These are phyloP conservation scores for Amiota communis DNA, from an alignment of 2,888 invertebrate genomes.

Conservation along the genomic window DNA sequence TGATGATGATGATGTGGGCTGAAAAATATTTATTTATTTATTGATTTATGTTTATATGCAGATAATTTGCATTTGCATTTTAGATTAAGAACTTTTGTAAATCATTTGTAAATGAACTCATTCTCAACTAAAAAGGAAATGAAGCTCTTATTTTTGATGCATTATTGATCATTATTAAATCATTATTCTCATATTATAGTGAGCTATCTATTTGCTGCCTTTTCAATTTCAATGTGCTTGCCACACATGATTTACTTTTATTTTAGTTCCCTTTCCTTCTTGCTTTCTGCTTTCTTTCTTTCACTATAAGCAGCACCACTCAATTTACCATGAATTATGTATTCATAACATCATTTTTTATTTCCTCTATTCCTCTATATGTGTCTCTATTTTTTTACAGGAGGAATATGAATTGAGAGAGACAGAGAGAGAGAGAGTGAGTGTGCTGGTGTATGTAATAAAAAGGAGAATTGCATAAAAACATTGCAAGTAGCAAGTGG, in stretches of 20 bases:
- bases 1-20: too few species aligned
- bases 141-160: too few species aligned
- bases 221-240: conserved; percentile 3
- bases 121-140: too few species aligned
- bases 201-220: conserved; percentile 40
- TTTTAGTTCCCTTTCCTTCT: too few species aligned
- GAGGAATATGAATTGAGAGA: too few species aligned
- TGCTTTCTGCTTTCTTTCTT: too few species aligned
- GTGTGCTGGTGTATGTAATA: too few species aligned
- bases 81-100: too few species aligned
- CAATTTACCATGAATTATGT: conserved; percentile 53
- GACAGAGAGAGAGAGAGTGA: background rate
- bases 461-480: conserved; percentile 16
- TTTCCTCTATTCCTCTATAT: background rate
- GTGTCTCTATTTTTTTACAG: conserved; percentile 37
- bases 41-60: too few species aligned
- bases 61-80: too few species aligned
- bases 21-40: too few species aligned
- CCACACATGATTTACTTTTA: background rate
- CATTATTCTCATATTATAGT: conserved; percentile 45
- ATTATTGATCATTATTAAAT: conserved; percentile 25
- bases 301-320: background rate
- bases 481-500: background rate
- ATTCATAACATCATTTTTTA: conserved; percentile 58
- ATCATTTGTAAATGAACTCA: too few species aligned